Percentiles rank a stretch among this genome's conserved stretches.
Evolutionary conservation across 2,113 vertebrate species (phyloP).

Genomic region (Ciconia maguari): DNA sequence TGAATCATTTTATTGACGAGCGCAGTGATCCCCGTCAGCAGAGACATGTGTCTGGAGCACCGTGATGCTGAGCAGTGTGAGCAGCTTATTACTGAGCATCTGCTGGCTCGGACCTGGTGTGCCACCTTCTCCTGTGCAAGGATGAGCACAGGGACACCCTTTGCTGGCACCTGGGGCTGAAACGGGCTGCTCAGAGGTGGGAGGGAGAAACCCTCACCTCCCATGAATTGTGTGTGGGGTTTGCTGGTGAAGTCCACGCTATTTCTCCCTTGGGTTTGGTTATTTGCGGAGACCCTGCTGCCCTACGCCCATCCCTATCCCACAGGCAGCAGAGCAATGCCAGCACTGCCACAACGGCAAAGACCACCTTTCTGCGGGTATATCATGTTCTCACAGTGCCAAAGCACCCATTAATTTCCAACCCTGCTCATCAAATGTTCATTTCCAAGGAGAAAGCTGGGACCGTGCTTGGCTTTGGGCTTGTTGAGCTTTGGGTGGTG

Average conservation of each 20-base stretch:
- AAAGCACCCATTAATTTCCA: not conserved
- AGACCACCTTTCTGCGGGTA: not conserved
- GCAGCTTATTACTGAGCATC: not conserved
- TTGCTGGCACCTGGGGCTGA: not conserved
- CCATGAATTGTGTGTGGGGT: not conserved
- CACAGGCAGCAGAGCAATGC: rapidly evolving
- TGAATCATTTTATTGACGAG: not conserved
- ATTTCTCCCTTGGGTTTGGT: not conserved
- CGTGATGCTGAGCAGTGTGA: rapidly evolving
- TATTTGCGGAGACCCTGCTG: not conserved
- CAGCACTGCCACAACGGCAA: not conserved
- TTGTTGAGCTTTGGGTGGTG: not conserved
- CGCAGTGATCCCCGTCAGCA: not conserved
- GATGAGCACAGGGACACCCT: not conserved
- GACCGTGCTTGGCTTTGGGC: not conserved
- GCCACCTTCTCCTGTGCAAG: not conserved
- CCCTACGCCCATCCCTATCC: not conserved
- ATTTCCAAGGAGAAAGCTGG: not conserved
- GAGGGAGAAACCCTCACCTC: not conserved
- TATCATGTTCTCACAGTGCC: not conserved
- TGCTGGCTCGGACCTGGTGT: rapidly evolving
- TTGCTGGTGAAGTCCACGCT: not conserved
- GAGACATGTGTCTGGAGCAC: not conserved
- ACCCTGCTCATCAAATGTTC: not conserved
- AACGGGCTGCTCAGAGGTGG: not conserved